Base-by-base conservation (phyloP, 2,888 invertebrate species). In the Eupithecia centaureata region DNA sequence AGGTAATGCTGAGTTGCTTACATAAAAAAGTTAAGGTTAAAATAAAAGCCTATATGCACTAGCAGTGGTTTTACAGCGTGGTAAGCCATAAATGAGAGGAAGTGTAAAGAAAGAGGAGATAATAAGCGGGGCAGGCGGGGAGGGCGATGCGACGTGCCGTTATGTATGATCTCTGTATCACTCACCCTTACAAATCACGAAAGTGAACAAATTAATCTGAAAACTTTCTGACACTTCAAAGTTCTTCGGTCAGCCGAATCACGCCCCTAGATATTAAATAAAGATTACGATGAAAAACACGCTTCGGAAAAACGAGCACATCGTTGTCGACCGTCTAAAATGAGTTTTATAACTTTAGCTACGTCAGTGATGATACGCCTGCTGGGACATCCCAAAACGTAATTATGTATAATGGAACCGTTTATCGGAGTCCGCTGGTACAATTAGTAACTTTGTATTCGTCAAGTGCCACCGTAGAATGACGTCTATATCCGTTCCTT, bases 381-480 rank as follows among this genome's bases (percentile, higher is more conserved):
- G 74, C 79, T 74, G 77, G 77, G 79, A 78, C 76, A 76, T 77
- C 75, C 74, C 76, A 65, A 72, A 73, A 75, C 76, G 86, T 89
- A 85, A 89, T 89, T 86, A 88, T 86, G 83, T 85, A 86, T 88
- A 88, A 90, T 86, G 86, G 79, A 63, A 78, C 73, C 87, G 88
- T 86, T 90, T 86, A 89, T 86, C 82, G 84, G 76, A 67, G 75
- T 80, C 83, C 82, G 88, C 80, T 82, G 83, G 88, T 87, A 85
- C 83, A 83, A 85, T 83, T 81, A 83, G 76, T 81, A 86, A 87
- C 83, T 86, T 88, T 83, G 82, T 85, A 81, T 84, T 82, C 79
- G 76, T 79, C 69, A 65, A 73, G 65, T 67, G 72, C 76, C 76
- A 75, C 72, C 60, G 58, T 65, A 52, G 63, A 70, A 77, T 72